A percentile compares a stretch with the other conserved stretches of the same genome.
phyloP scores from a whole-genome alignment of 2,888 invertebrate genomes.

The Tenthredo mesomela region DNA sequence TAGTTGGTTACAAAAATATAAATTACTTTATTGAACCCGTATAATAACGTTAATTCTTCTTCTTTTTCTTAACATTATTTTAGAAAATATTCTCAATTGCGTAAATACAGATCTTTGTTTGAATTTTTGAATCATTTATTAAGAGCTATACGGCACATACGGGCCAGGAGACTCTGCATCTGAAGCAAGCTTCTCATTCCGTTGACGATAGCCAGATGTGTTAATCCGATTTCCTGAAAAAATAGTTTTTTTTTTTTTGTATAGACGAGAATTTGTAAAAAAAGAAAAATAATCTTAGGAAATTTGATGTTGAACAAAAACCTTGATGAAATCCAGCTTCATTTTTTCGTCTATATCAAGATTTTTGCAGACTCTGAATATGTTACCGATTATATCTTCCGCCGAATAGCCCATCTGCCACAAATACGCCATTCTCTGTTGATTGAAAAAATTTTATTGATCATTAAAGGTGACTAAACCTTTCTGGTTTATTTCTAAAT shows the following conservation, averaged over 20 bases:
- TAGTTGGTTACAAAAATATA: constrained; percentile 58
- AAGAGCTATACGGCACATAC: constrained; percentile 83
- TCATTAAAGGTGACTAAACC: no score
- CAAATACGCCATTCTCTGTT: constrained; percentile 89
- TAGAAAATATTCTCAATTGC: constrained; percentile 48
- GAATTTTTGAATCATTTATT: constrained; percentile 53
- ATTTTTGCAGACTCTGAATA: constrained; percentile 96
- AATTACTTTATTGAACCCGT: constrained; percentile 62
- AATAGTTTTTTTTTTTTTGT: constrained; percentile 22
- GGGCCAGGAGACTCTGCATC: constrained; percentile 92
- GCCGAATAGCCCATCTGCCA: constrained; percentile 97
- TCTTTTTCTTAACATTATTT: background rate
- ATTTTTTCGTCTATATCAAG: constrained; percentile 89
- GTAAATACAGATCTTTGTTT: background rate
- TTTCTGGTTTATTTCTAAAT: background rate
- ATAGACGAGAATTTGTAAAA: background rate
- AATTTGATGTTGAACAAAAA: constrained; percentile 74
- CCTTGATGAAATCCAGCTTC: constrained; percentile 91
- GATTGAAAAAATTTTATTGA: constrained; percentile 57
- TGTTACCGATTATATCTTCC: constrained; percentile 97
- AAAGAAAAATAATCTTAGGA: background rate
- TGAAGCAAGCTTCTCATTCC: constrained; percentile 94
- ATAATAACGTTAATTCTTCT: background rate
- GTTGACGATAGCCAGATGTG: constrained; percentile 94
- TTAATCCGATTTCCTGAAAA: constrained; percentile 91